These are phyloP conservation scores for Halyomorpha halys DNA, from an alignment of 1,140 invertebrate genomes.

Conservation along the genomic window DNA sequence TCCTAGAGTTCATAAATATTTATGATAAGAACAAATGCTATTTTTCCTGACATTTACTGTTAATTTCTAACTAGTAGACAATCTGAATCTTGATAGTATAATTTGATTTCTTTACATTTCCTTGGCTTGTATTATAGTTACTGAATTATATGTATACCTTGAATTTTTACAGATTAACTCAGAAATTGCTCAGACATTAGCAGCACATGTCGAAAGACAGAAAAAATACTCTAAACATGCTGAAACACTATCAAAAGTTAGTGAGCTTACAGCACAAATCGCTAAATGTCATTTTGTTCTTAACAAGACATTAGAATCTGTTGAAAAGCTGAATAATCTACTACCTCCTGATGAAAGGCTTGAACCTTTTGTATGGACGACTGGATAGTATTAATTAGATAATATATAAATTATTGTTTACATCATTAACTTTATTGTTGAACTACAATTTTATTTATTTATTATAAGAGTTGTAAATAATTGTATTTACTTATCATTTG, in stretches of 20 bases:
- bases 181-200: conserved; percentile 58
- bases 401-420: not conserved
- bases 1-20: too few relatives aligned
- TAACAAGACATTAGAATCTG: conserved; percentile 71
- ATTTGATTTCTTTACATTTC: not conserved
- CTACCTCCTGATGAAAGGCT: conserved; percentile 72
- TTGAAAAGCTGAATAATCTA: conserved; percentile 74
- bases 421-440: not conserved
- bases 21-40: too few relatives aligned
- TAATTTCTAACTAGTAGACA: too few relatives aligned
- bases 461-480: conserved; percentile 1
- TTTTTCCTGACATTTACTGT: too few relatives aligned
- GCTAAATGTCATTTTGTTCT: conserved; percentile 70
- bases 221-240: conserved; percentile 71
- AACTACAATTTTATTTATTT: not conserved
- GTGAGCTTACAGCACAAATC: conserved; percentile 64
- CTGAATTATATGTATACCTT: not conserved
- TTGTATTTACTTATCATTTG: not conserved
- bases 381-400: conserved; percentile 41
- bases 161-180: conserved; percentile 51
- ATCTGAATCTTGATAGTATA: too few relatives aligned
- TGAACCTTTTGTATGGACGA: conserved; percentile 84
- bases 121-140: not conserved
- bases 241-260: conserved; percentile 70
- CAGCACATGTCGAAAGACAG: conserved; percentile 62